Base-by-base conservation (phyloP, 2,797 vertebrate genomes). In the Picus viridis region DNA sequence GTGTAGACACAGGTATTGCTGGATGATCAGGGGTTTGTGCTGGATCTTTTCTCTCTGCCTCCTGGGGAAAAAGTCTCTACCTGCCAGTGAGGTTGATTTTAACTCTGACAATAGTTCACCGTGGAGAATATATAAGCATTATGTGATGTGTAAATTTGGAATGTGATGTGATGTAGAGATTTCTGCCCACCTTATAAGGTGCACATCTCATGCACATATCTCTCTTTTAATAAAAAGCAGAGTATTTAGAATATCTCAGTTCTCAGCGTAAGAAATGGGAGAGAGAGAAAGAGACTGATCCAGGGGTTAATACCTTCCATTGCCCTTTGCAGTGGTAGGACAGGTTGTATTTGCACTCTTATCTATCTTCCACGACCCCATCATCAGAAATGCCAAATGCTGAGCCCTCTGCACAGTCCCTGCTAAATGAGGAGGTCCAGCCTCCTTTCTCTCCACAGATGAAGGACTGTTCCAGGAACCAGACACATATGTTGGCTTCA, bases 21-120 rank as follows among this genome's bases (percentile, higher is more conserved):
- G 86, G 17, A 43, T 62, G 59, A 72, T 69, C 62, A 70, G 73
- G 85, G 77, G 12, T 79, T 86, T 77, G 58, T 75, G 56, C 29
- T 72, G 69, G 58, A 85, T 74, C 47, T 90, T 91, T 92, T 69
- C 73, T 90, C 41, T 47, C 26, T 90, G 58, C 69, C 86, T 19
- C 58, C 64, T 68, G 22, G 73, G 63, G 63, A 7, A 65, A 71
- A 63, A 67, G 6, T 76, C 49, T 57, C 72, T 73, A 92, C 10
- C 62, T 93, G 81, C 51, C 47, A 29, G 7, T 61, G 30, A 76
- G 9, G 26, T 56, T 83, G 65, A 86, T 84, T 88, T 89, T 86
- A 26, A 32, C 20, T 67, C 36, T 70, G 74, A 68, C 24, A 82
- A 1, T 61, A 65, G 12, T 34, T 92, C n/a, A 39, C 20, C 13